phyloP scores from a whole-genome alignment of 2,113 vertebrate genomes.

The Corvus moneduloides region DNA sequence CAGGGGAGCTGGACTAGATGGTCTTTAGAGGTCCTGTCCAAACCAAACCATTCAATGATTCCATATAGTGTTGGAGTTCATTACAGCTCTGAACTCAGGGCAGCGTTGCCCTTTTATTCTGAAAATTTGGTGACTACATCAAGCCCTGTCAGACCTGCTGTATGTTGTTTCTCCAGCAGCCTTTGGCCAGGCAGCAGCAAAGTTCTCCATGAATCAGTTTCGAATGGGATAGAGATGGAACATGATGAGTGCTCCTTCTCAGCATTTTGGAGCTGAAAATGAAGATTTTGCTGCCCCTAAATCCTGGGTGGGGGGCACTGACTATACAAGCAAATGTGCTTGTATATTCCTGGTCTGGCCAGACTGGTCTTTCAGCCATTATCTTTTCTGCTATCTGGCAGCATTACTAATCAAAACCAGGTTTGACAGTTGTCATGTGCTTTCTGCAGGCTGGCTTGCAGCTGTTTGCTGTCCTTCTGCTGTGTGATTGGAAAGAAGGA shows the following conservation, averaged over 20 bases:
- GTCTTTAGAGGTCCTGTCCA: neutral
- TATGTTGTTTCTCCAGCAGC: rapidly evolving
- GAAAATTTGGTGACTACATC: neutral
- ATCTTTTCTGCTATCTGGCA: neutral
- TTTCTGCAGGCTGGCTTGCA: neutral
- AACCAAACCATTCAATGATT: neutral
- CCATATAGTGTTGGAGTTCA: rapidly evolving
- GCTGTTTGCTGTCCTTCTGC: neutral
- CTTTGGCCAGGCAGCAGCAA: neutral
- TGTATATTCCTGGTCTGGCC: neutral
- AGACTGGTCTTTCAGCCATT: neutral
- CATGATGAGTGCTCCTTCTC: neutral
- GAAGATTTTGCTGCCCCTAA: rapidly evolving
- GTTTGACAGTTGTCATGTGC: neutral
- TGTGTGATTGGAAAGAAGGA: neutral
- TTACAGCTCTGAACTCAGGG: neutral
- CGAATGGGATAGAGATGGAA: neutral
- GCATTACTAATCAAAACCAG: slow-evolving; percentile 24
- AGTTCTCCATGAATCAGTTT: neutral
- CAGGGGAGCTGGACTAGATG: rapidly evolving
- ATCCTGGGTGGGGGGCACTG: neutral
- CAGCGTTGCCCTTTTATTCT: neutral
- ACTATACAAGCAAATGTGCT: neutral
- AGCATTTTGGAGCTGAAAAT: neutral
- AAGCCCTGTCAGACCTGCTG: neutral